These are phyloP conservation scores for Steromphala cineraria DNA, from an alignment of 2,888 invertebrate genomes.

Conservation along the genomic window DNA sequence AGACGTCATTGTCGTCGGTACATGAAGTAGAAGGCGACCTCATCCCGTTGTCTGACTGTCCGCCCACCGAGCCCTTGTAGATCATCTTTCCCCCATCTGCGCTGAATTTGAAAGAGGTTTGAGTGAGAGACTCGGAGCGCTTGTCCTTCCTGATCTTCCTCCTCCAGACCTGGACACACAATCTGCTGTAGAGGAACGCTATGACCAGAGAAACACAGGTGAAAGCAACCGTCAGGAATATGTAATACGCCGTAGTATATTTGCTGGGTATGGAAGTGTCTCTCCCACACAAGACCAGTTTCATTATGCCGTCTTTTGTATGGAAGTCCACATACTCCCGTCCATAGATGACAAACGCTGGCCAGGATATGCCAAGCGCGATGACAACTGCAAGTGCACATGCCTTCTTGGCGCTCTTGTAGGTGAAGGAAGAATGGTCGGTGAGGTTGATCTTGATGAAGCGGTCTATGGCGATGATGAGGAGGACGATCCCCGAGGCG, in stretches of 20 bases:
- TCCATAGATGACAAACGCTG: constrained; percentile 49
- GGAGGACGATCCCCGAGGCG: constrained; percentile 46
- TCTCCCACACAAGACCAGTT: constrained; percentile 42
- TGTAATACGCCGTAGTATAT: constrained; percentile 42
- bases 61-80: background rate
- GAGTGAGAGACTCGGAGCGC: background rate
- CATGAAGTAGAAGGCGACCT: background rate
- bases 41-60: background rate
- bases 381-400: constrained; percentile 42
- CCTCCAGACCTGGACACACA: constrained; percentile 30
- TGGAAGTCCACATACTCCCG: background rate
- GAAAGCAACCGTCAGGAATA: constrained; percentile 39
- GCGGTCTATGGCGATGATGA: constrained; percentile 53
- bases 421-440: constrained; percentile 40
- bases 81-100: background rate
- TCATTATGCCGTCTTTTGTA: constrained; percentile 26
- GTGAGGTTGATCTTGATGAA: constrained; percentile 52
- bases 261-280: constrained; percentile 31
- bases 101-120: background rate
- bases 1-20: background rate
- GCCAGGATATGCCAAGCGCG: constrained; percentile 45
- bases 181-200: constrained; percentile 40
- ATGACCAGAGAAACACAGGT: constrained; percentile 38
- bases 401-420: constrained; percentile 42
- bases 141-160: constrained; percentile 16